phyloP scores from a whole-genome alignment of 2,113 vertebrate species.

The Abramis brama region DNA sequence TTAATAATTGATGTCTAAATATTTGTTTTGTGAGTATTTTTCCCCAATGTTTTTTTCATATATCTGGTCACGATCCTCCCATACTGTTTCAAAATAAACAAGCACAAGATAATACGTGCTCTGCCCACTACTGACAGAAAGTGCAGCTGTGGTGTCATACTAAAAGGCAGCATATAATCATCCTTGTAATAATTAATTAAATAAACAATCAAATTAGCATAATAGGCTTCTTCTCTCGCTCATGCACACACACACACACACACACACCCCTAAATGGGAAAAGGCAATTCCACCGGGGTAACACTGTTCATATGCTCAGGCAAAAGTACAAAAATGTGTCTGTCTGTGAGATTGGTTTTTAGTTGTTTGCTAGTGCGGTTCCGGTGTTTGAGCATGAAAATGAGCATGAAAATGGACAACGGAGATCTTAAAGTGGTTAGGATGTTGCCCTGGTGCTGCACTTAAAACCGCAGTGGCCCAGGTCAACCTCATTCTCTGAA shows the following conservation, averaged over 20 bases:
- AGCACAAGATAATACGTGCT: not conserved
- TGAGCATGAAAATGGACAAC: not conserved
- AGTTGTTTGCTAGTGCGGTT: conserved; percentile 1
- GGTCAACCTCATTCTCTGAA: not conserved
- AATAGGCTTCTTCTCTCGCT: not conserved
- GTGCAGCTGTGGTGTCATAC: conserved; percentile 64
- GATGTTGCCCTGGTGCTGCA: not conserved
- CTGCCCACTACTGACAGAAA: conserved; percentile 17
- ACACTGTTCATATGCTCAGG: not conserved
- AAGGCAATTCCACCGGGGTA: not conserved
- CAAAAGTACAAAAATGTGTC: not conserved
- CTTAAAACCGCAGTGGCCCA: not conserved
- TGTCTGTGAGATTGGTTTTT: conserved; percentile 9
- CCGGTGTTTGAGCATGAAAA: not conserved
- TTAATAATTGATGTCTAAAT: not conserved
- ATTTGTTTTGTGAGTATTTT: not conserved
- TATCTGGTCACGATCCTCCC: not conserved
- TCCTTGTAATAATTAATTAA: conserved; percentile 47
- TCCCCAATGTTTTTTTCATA: not conserved
- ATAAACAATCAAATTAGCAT: not conserved
- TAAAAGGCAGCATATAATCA: conserved; percentile 49
- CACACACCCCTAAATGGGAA: not conserved
- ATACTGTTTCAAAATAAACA: conserved; percentile 20
- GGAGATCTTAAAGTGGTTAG: not conserved
- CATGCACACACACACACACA: not conserved